Evolutionary conservation across 2,113 vertebrate genomes (phyloP).

Genomic region (Megaceryle torquata): DNA sequence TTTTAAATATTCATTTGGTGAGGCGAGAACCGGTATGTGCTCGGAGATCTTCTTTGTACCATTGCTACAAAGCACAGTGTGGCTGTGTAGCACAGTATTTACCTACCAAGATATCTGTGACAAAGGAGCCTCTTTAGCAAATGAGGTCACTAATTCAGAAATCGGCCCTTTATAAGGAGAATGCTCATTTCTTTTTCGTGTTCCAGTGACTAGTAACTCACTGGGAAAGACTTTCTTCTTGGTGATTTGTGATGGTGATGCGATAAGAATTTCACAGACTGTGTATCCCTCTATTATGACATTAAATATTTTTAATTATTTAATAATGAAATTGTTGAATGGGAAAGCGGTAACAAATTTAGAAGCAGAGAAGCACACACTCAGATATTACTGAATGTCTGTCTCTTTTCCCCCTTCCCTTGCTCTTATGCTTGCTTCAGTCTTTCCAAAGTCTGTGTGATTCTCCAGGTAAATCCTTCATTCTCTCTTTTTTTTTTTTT

Average conservation of each 20-base stretch:
- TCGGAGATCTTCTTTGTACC: constrained; percentile 39
- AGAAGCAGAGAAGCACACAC: background rate
- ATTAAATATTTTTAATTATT: constrained; percentile 64
- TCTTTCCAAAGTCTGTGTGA: background rate
- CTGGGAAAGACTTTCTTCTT: constrained; percentile 54
- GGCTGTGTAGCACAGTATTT: constrained; percentile 11
- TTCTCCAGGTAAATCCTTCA: constrained; percentile 3
- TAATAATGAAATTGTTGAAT: constrained; percentile 41
- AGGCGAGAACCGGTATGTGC: background rate
- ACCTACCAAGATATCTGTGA: constrained; percentile 43
- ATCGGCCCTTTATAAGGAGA: constrained; percentile 23
- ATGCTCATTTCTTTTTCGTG: background rate
- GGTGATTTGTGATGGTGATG: constrained; percentile 64
- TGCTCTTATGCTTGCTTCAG: background rate
- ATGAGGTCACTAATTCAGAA: constrained; percentile 60
- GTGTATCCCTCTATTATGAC: constrained; percentile 23
- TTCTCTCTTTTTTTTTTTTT: background rate
- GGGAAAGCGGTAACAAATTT: background rate
- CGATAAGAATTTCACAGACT: constrained; percentile 40
- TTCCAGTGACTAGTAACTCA: background rate
- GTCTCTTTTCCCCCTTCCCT: background rate
- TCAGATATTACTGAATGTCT: background rate
- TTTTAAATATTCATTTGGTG: constrained; percentile 65
- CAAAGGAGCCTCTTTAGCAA: constrained; percentile 63
- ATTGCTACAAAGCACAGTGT: background rate